Evolutionary conservation across 2,797 vertebrate genomes (phyloP).

Genomic region (Molossus molossus): DNA sequence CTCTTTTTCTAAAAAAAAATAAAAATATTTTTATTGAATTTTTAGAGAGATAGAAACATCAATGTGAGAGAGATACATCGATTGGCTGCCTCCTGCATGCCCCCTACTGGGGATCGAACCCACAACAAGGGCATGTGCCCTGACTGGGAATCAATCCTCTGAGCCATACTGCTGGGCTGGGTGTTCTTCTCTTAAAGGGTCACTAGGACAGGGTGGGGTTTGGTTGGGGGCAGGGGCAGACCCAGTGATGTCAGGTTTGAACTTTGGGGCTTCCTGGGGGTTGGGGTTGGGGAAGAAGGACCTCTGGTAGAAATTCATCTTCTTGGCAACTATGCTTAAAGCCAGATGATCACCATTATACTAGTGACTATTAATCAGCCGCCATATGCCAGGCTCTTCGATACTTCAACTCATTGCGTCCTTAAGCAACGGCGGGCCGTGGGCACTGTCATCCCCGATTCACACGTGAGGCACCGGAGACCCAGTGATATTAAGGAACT

Average conservation of each 20-base stretch:
- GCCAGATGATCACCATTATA: neutral
- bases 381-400: neutral
- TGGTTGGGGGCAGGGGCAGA: neutral
- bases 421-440: neutral
- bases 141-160: too few species aligned
- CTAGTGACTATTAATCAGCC: neutral
- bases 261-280: neutral
- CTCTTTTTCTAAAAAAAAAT: too few species aligned
- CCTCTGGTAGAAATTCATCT: neutral
- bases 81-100: too few species aligned
- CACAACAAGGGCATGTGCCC: too few species aligned
- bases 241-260: rapidly evolving
- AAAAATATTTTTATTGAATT: too few species aligned
- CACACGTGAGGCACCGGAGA: neutral
- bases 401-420: neutral
- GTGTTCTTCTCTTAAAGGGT: neutral
- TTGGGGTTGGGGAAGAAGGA: neutral
- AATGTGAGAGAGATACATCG: too few species aligned
- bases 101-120: too few species aligned
- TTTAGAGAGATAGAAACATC: too few species aligned
- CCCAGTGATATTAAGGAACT: neutral
- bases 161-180: too few species aligned
- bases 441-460: rapidly evolving
- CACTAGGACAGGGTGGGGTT: rapidly evolving
- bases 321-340: neutral